Evolutionary conservation across 2,888 invertebrate genomes (phyloP).

Genomic region (Epistrophella euchroma): DNA sequence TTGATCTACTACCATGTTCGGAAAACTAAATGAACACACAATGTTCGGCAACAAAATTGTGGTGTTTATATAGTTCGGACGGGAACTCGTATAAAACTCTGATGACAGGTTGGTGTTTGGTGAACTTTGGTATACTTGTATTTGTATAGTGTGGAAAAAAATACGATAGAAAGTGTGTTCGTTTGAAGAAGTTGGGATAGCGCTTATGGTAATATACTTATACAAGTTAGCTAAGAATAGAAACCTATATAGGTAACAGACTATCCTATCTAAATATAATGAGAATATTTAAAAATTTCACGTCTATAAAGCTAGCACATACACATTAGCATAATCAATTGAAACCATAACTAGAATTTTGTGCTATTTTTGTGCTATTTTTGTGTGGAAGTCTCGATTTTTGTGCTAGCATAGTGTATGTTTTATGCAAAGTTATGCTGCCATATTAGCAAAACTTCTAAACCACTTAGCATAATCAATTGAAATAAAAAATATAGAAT

Average conservation of each 20-base stretch:
- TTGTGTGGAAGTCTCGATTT: too few relatives aligned
- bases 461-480: too few relatives aligned
- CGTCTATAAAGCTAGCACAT: too few relatives aligned
- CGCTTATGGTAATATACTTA: neutral
- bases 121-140: conserved; percentile 46
- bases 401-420: too few relatives aligned
- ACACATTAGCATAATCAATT: too few relatives aligned
- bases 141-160: conserved; percentile 13
- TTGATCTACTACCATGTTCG: conserved; percentile 62
- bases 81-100: neutral
- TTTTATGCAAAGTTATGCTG: too few relatives aligned
- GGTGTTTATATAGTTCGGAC: conserved; percentile 11
- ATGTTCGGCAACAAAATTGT: conserved; percentile 22
- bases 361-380: too few relatives aligned
- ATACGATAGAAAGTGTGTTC: conserved; percentile 33
- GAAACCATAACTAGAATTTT: too few relatives aligned
- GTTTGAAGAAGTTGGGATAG: conserved; percentile 25
- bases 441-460: too few relatives aligned
- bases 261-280: neutral
- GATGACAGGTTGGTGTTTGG: conserved; percentile 40
- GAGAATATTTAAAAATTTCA: too few relatives aligned
- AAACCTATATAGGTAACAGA: neutral
- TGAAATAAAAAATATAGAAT: too few relatives aligned
- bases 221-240: neutral
- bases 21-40: conserved; percentile 48